Evolutionary conservation across 2,888 invertebrate species (phyloP), one percentile per base, ranked within the genome.

Genomic region (Fragum whitleyi): DNA sequence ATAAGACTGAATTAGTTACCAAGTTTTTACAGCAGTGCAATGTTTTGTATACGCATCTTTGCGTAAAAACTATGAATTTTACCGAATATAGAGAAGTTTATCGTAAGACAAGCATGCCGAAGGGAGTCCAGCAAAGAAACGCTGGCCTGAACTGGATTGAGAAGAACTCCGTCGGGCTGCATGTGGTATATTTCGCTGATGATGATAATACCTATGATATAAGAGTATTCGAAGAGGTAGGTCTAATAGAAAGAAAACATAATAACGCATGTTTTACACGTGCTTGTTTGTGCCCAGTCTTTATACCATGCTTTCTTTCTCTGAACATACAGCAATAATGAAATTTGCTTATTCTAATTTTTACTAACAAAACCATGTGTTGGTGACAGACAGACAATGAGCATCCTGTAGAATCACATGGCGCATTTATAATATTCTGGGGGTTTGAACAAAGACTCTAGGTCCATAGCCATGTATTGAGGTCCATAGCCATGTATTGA

Each of bases 181-280:
- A 97, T 16, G 96, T 98, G 53, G 96, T 99, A 0, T 99, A 97
- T 94, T 99, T 99, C 94, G 98, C 98, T 95, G 99, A 99, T 92
- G 99, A 99, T 94, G 99, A 99, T 92, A 99, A 99, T 93, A 96
- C 98, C 0, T 99, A 99, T 93, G 96, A 97, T 68, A 94, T 98
- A 36, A 96, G 97, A 93, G 94, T 99, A 16, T 99, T 99, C 94
- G 96, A 96, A 79, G 98, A 98, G 96, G 97, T 97, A 80, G 80
- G 47, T n/a, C 16, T 14, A 19, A 19, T 9, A 47, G 47, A 6
- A 36, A 36, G 32, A 36, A n/a, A 47, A 47, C 16, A 3, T 47
- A 19, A 19, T 47, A 19, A n/a, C n/a, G 16, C 47, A 47, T n/a
- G n/a, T n/a, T n/a, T 6, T n/a, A n/a, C n/a, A n/a, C n/a, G n/a